Conservation (phyloP, 2,888 invertebrate species). For the Yponomeuta plumbellus region DNA sequence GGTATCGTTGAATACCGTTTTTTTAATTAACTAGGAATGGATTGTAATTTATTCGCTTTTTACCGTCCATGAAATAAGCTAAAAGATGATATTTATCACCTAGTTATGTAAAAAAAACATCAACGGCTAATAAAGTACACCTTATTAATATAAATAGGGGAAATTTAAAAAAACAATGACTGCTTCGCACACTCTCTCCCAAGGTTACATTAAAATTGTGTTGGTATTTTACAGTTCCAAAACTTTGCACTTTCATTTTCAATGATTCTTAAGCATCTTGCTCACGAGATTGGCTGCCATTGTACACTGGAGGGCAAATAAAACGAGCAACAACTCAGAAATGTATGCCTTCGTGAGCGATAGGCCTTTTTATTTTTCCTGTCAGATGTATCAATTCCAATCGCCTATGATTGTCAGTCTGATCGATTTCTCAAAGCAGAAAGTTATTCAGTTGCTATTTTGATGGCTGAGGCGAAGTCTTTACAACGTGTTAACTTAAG, state of each 20-base stretch:
- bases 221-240: neutral
- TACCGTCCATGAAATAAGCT: neutral
- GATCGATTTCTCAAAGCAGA: too few relatives aligned
- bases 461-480: too few relatives aligned
- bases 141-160: neutral
- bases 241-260: slow-evolving; percentile 8
- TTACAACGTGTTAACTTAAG: neutral
- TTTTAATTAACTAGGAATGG: neutral
- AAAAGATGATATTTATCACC: neutral
- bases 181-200: slow-evolving; percentile 1
- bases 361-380: neutral
- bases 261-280: neutral
- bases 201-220: slow-evolving; percentile 1
- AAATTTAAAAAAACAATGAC: neutral
- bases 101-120: neutral
- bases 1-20: neutral
- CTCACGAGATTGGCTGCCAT: slow-evolving; percentile 2
- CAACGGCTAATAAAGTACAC: neutral
- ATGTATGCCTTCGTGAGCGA: neutral
- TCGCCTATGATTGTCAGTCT: neutral
- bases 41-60: neutral
- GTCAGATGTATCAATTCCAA: neutral
- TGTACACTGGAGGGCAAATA: neutral
- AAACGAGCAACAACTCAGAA: neutral
- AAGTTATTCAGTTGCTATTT: too few relatives aligned